Evolutionary conservation across 2,113 vertebrate genomes (phyloP).

Genomic region (Martes martes): DNA sequence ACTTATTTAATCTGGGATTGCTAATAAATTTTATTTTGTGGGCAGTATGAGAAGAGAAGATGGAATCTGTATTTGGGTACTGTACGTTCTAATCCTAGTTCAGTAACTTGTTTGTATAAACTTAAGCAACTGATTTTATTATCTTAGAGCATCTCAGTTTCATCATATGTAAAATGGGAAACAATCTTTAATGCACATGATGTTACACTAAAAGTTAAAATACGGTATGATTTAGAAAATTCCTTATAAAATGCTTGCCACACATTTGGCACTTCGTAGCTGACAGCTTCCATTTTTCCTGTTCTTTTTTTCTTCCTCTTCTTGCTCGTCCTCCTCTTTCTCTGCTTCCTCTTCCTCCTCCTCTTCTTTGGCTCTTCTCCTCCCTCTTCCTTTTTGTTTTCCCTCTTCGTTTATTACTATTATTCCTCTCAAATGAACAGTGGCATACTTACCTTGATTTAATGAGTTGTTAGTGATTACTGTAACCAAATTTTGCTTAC

Average conservation of each 20-base stretch:
- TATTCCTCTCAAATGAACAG: background rate
- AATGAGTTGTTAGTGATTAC: background rate
- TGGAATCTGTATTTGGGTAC: background rate
- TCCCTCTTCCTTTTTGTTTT: too few species aligned
- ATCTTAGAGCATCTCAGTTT: background rate
- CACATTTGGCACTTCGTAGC: background rate
- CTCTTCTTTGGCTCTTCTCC: background rate
- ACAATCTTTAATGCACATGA: background rate
- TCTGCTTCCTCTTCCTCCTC: too few species aligned
- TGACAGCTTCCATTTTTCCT: background rate
- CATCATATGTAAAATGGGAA: background rate
- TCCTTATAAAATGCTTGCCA: background rate
- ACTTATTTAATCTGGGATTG: background rate
- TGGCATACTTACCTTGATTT: background rate
- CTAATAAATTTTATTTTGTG: background rate
- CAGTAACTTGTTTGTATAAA: background rate
- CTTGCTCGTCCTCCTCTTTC: too few species aligned
- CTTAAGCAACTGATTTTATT: background rate
- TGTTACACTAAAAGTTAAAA: background rate
- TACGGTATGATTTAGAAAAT: background rate
- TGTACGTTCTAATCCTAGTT: background rate
- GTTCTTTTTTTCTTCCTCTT: too few species aligned
- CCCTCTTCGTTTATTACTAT: background rate
- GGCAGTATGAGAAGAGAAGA: background rate
- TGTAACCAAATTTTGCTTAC: background rate